Base-by-base conservation (phyloP, 2,888 invertebrate species). In the Stenodera caucasica region DNA sequence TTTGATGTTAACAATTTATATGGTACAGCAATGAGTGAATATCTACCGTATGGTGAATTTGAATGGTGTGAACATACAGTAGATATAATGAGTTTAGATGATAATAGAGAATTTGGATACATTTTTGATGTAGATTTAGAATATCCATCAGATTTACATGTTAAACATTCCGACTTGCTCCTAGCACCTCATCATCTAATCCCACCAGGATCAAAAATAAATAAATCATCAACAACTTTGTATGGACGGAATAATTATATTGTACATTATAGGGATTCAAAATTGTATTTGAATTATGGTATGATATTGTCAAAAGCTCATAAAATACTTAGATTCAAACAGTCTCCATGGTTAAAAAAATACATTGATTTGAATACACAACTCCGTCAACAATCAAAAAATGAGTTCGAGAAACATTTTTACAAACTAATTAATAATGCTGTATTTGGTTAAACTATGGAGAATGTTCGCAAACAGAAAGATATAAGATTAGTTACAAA, bases 361-460 rank as follows among this genome's bases (percentile, higher is more conserved):
- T 49, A 49, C 18, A 49, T 49, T 2, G 49, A 49, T 6, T 15
- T 49, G 8, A 50, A 50, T 6, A 50, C 50, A 1, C 14, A 15
- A 3, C n/a, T 49, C 1, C 1, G 21, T 3, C 15, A n/a, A 15
- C 9, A 49, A 15, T n/a, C 49, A 2, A 49, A 49, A 14, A 49
- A n/a, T 15, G 18, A n/a, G 1, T 49, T 49, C 6, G 49, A 49
- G 6, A 49, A 49, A 18, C 15, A 49, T 21, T 15, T 15, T 5
- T 49, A 67, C 57, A 80, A 80, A 67, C 57, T 77, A 12, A 70
- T 77, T 70, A 77, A 77, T 58, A 78, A 80, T 63, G 60, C 62
- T 0, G 63, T 68, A 0, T 70, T 59, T 49, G 70, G 66, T 2
- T 79, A 79, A 67, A 74, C 73, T 5, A 78, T 78, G 74, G 77